These are phyloP conservation scores for Clarias magur DNA, from an alignment of 2,113 vertebrate species.

Conservation along the genomic window DNA sequence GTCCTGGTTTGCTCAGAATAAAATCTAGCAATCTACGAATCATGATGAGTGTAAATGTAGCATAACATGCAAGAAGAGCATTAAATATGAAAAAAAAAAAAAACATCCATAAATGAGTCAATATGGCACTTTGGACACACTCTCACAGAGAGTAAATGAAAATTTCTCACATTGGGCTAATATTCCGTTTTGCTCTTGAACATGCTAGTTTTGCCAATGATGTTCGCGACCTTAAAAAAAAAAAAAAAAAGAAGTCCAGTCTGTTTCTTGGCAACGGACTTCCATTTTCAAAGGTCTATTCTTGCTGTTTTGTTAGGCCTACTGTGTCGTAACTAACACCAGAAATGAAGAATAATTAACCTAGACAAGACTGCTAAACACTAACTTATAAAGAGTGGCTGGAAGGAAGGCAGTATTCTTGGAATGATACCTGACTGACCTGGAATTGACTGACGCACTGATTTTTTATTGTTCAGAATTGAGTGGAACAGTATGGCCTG, in stretches of 20 bases:
- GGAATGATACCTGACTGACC: not conserved
- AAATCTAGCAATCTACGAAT: slow-evolving; percentile 35
- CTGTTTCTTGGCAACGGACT: slow-evolving; percentile 9
- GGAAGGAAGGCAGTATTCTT: not conserved
- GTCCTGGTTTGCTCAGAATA: slow-evolving; percentile 9
- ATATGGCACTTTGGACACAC: slow-evolving; percentile 32
- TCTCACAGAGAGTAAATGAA: slow-evolving; percentile 34
- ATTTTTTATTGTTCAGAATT: slow-evolving; percentile 10
- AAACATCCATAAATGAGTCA: slow-evolving; percentile 24
- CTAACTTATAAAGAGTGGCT: not conserved
- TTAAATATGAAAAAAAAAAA: not conserved
- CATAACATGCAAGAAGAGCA: slow-evolving; percentile 34
- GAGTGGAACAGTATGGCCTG: slow-evolving; percentile 21
- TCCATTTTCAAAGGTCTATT: not conserved
- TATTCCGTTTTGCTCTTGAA: slow-evolving; percentile 6
- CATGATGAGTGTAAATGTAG: slow-evolving; percentile 27
- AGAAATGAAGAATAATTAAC: slow-evolving; percentile 3
- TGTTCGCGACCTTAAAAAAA: not conserved
- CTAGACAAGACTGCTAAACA: slow-evolving; percentile 15
- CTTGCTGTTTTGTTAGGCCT: not conserved
- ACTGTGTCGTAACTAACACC: not conserved
- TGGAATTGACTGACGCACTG: not conserved
- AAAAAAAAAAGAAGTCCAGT: not conserved
- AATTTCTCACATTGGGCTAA: not conserved
- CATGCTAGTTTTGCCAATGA: slow-evolving; percentile 28